A percentile compares a stretch with the other conserved stretches of the same genome.
phyloP scores from a whole-genome alignment of 2,797 vertebrate genomes.

The Smutsia temminckii region DNA sequence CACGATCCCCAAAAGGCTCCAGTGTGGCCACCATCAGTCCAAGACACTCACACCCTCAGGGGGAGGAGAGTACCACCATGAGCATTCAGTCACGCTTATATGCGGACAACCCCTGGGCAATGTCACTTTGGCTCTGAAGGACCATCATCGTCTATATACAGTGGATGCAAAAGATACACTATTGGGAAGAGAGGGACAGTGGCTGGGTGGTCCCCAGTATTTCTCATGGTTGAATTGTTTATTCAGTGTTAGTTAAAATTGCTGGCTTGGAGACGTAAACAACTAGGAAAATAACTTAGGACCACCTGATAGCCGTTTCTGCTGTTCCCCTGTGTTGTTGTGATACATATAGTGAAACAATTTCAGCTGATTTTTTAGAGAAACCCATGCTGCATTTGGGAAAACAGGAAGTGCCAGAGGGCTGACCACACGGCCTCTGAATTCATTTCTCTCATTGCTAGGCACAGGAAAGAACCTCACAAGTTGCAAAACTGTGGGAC shows the following conservation, averaged over 20 bases:
- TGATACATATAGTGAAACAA: constrained; percentile 38
- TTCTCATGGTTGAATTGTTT: constrained; percentile 25
- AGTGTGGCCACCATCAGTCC: background rate
- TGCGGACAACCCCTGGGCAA: background rate
- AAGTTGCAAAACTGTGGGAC: background rate
- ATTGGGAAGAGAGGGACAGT: background rate
- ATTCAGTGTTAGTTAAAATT: constrained; percentile 25
- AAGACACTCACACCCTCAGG: background rate
- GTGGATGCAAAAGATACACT: background rate
- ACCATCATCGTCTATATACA: background rate
- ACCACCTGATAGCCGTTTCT: background rate
- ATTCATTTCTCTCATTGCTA: constrained; percentile 14
- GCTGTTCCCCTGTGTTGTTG: background rate
- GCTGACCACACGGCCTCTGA: background rate
- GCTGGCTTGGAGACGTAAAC: constrained; percentile 11
- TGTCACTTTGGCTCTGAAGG: background rate
- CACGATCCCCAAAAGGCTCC: background rate
- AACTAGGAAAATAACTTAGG: background rate
- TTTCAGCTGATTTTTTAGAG: background rate
- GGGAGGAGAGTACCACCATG: background rate
- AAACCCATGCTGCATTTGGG: background rate
- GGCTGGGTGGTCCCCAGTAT: background rate
- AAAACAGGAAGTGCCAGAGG: constrained; percentile 9
- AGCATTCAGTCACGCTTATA: background rate
- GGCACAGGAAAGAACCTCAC: constrained; percentile 42